Evolutionary conservation across 2,888 invertebrate genomes (phyloP).

Genomic region (Drosophila borborema): DNA sequence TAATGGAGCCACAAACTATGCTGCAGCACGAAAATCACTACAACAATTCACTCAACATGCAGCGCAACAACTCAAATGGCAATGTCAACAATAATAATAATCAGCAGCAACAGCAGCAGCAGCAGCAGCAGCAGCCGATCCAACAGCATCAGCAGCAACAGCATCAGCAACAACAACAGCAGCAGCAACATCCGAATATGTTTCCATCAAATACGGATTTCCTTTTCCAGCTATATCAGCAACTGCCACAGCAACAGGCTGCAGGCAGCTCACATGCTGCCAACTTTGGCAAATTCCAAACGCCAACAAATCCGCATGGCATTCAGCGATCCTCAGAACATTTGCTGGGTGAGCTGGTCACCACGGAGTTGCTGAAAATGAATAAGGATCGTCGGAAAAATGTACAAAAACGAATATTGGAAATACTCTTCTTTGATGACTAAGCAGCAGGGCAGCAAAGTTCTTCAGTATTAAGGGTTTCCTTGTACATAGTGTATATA

Average conservation of each 20-base stretch:
- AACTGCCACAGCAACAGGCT: conserved; percentile 76
- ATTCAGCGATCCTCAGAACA: conserved; percentile 84
- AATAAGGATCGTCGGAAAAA: conserved; percentile 83
- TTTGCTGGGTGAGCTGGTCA: conserved; percentile 84
- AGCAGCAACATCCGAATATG: conserved; percentile 66
- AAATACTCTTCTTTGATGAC: conserved; percentile 85
- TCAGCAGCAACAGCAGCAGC: conserved; percentile 50
- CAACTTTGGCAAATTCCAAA: conserved; percentile 78
- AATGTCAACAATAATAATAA: conserved; percentile 42
- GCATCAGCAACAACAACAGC: conserved; percentile 50
- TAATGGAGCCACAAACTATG: conserved; percentile 71
- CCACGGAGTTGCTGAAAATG: conserved; percentile 85
- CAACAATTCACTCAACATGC: conserved; percentile 51
- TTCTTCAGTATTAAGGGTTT: conserved; percentile 22
- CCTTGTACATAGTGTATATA: conserved; percentile 53
- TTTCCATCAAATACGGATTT: conserved; percentile 84
- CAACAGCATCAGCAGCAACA: conserved; percentile 53
- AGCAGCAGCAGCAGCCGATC: conserved; percentile 52
- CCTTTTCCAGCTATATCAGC: conserved; percentile 84
- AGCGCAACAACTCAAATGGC: conserved; percentile 42
- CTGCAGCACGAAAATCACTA: conserved; percentile 72
- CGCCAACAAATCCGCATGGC: conserved; percentile 68
- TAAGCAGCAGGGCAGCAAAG: conserved; percentile 46
- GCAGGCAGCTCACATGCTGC: conserved; percentile 62
- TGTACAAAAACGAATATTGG: conserved; percentile 84